Percentiles rank a stretch among this genome's conserved stretches.
Evolutionary conservation across 2,113 vertebrate genomes (phyloP).

Genomic region (Erythrolamprus reginae): DNA sequence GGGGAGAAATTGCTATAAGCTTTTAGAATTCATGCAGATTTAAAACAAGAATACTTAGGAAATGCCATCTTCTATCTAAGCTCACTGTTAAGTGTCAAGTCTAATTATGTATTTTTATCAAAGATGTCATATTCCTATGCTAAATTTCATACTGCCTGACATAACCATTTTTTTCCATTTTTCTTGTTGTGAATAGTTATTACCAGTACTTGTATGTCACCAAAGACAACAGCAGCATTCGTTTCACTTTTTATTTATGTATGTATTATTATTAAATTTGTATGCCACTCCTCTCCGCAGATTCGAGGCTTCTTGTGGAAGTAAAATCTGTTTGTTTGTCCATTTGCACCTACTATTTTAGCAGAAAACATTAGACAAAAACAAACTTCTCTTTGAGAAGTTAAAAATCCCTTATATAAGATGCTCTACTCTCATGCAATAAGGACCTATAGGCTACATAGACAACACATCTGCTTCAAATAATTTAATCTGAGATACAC

Average conservation of each 20-base stretch:
- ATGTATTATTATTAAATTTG: too few species aligned
- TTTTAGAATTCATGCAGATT: conserved; percentile 35
- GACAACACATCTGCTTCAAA: conserved; percentile 43
- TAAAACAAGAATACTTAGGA: conserved; percentile 43
- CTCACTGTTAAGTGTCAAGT: conserved; percentile 52
- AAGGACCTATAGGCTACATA: conserved; percentile 34
- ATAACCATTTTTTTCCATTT: conserved; percentile 55
- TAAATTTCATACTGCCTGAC: conserved; percentile 61
- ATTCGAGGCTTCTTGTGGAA: conserved; percentile 58
- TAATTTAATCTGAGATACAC: conserved; percentile 37
- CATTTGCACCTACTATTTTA: conserved; percentile 58
- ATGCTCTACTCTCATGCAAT: conserved; percentile 52
- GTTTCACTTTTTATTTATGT: conserved; percentile 61
- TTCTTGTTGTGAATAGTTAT: conserved; percentile 56
- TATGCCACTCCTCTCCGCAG: too few species aligned
- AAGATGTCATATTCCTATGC: conserved; percentile 61
- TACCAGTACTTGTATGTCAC: conserved; percentile 67
- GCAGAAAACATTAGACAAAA: conserved; percentile 60
- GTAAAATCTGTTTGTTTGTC: conserved; percentile 46
- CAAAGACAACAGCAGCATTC: conserved; percentile 66
- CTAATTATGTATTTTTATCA: conserved; percentile 67
- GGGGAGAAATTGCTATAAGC: conserved; percentile 29
- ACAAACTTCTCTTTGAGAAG: conserved; percentile 27
- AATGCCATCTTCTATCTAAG: conserved; percentile 49
- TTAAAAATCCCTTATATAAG: conserved; percentile 42